Evolutionary conservation across 2,797 vertebrate species (phyloP).

Genomic region (Pseudochaenichthys georgianus): DNA sequence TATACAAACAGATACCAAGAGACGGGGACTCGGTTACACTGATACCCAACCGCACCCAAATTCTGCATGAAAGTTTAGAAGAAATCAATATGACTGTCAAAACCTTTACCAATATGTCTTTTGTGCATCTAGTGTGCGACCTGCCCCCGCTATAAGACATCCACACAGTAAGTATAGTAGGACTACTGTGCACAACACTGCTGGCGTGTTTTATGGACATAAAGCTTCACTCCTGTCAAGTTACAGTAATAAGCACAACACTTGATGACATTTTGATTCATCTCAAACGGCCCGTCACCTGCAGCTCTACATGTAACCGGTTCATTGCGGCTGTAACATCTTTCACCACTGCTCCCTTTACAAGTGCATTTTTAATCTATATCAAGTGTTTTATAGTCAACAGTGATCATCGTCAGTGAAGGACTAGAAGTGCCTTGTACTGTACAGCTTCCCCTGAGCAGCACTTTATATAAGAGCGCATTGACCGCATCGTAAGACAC

Average conservation of each 20-base stretch:
- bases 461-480: constrained; percentile 56
- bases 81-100: neutral
- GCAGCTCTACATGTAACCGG: constrained; percentile 5
- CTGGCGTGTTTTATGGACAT: neutral
- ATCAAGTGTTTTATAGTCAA: constrained; percentile 24
- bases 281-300: constrained; percentile 27
- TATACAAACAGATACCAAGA: too few relatives aligned
- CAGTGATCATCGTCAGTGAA: constrained; percentile 14
- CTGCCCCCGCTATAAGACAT: neutral
- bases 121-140: neutral
- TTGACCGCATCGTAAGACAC: constrained; percentile 48
- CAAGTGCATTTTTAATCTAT: constrained; percentile 25
- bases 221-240: neutral
- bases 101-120: neutral
- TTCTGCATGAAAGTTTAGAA: neutral
- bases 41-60: neutral
- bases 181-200: neutral
- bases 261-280: constrained; percentile 13
- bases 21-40: neutral
- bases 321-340: constrained; percentile 12
- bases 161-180: neutral
- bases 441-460: constrained; percentile 31
- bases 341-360: neutral
- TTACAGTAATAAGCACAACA: neutral
- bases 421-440: neutral